Base-by-base conservation (phyloP, 1,140 invertebrate genomes). In the Physella acuta region DNA sequence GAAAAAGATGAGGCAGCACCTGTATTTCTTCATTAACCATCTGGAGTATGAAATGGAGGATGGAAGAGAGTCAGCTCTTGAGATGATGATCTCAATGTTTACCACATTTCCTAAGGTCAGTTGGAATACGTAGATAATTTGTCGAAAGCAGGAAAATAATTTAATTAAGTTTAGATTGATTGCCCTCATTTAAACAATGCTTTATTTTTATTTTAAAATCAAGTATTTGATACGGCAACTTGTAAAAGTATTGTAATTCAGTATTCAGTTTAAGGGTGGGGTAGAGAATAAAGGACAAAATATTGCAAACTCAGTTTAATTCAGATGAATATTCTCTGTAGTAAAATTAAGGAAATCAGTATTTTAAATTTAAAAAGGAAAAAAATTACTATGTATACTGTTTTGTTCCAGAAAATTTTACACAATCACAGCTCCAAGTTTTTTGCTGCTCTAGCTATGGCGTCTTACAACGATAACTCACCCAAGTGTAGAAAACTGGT, bases 11-110 rank as follows among this genome's bases (percentile, higher is more conserved):
- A 80, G 92, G 24, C 88, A 90, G 55, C 88, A 91, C 78, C 80
- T 97, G 14, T 85, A 90, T 51, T 96, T 95, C 82, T 97, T 92
- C 83, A 82, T 92, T 11, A 87, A 88, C 0, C 94, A 98, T 77
- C 79, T 97, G 44, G 89, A 89, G 56, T 97, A 93, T 78, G 90
- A 92, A 68, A 76, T 91, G 64, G 89, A 92, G 74, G 87, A 89
- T 56, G 95, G 95, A 3, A 87, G 95, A 33, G 87, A 92, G 59
- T 95, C 94, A 14, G 93, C 92, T 0, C 84, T 97, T 0, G 90
- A 93, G 80, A 94, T 97, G 87, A 83, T 98, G 30, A 88, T 91
- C 33, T 87, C 88, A 55, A 88, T 97, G 34, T 89, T 97, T 56
- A 89, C 88, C 52, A 90, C 89, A 63, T 92, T 96, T 77, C 90